A percentile compares a stretch with the other conserved stretches of the same genome.
These are phyloP conservation scores for Grus americana DNA, from an alignment of 2,113 vertebrate species.

Conservation along the genomic window DNA sequence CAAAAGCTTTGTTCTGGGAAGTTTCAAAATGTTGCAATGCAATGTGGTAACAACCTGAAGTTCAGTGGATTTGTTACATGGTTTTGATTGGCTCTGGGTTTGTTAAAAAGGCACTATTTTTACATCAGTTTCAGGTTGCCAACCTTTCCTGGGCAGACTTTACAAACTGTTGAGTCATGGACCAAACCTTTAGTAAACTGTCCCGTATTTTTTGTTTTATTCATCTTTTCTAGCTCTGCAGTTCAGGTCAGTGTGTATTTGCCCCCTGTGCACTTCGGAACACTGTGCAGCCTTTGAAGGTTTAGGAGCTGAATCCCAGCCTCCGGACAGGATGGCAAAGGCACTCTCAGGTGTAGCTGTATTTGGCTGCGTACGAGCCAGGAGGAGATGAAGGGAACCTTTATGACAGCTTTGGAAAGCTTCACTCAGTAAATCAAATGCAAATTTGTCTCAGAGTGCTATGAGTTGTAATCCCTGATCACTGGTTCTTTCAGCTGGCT, in stretches of 20 bases:
- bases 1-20: background rate
- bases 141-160: background rate
- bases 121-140: background rate
- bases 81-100: background rate
- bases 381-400: background rate
- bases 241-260: background rate
- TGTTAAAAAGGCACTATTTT: conserved; percentile 3
- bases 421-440: background rate
- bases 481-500: background rate
- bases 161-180: conserved; percentile 12
- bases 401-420: background rate
- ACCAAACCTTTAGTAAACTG: background rate
- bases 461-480: background rate
- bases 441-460: background rate
- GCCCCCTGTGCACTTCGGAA: background rate
- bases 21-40: background rate
- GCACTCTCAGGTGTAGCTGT: background rate
- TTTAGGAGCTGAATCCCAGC: background rate
- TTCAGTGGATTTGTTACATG: background rate
- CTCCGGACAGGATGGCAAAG: background rate
- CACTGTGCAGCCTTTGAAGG: background rate
- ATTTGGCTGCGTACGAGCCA: background rate
- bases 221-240: background rate
- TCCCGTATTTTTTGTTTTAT: background rate
- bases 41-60: background rate